Base-by-base conservation (phyloP, 1,140 invertebrate species). In the Lithobius niger region DNA sequence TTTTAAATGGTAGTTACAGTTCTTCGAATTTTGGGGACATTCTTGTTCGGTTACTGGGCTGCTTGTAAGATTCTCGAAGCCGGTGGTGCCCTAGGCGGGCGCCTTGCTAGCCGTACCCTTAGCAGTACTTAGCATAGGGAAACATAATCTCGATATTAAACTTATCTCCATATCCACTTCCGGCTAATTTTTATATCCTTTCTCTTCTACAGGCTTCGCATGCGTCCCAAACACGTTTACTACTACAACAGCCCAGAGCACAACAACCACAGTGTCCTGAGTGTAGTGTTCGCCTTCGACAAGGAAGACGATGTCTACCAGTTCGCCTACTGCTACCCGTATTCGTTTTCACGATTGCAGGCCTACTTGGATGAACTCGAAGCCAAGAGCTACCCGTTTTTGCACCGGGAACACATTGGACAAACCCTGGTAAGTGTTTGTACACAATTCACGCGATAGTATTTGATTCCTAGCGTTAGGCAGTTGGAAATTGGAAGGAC, bases 251-350 rank as follows among this genome's bases (percentile, higher is more conserved):
- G 93, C 22, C 74, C 84, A 13, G 79, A 86, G 57, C 94, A 99
- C 69, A 81, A 85, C 54, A 85, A 90, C 52, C 86, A 95, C 57
- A 92, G 94, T 67, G 84, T 98, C 3, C 77, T 99, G 21, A 95
- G 89, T 60, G 86, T 97, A 70, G 83, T 88, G 0, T 96, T 97
- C 68, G 83, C 82, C 19, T 98, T 98, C 67, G 93, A 97, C 73
- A 79, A 80, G 47, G 92, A 96, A 69, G 82, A 87, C 59, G 86
- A 88, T 62, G 79, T 92, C 1, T 97, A 94, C 67, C 91, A 97
- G 66, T 97, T 98, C 74, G 79, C 87, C 0, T 79, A 96, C 62
- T 84, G 83, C 10, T 90, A 85, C 62, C 95, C 95, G 0, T 99
- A 97, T 69, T 91, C 91, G 1, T 98, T 97, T 72, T 86, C 88